These are phyloP conservation scores for Oligia strigilis DNA, from an alignment of 2,888 invertebrate species.

Conservation along the genomic window DNA sequence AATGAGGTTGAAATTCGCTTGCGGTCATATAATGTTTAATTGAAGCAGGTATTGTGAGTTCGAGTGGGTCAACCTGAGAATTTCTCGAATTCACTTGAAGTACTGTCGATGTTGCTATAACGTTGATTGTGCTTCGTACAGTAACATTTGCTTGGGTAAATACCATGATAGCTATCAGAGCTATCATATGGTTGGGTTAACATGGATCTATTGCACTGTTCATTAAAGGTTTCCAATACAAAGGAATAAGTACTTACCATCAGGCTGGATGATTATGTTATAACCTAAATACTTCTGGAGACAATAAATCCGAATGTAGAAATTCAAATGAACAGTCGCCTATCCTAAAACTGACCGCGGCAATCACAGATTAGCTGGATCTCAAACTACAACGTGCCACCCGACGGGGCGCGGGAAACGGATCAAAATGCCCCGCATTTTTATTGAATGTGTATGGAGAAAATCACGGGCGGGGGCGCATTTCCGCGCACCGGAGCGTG, in stretches of 20 bases:
- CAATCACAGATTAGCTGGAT: not conserved
- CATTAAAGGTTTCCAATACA: not conserved
- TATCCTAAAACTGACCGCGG: not conserved
- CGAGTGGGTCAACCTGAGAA: constrained; percentile 29
- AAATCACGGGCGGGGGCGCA: not conserved
- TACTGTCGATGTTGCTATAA: not conserved
- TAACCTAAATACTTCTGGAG: not conserved
- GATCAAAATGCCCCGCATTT: too few species aligned
- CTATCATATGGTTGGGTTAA: too few species aligned
- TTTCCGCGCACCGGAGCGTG: not conserved
- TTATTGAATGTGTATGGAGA: not conserved
- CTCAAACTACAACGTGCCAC: not conserved
- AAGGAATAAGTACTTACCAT: not conserved
- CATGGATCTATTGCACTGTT: not conserved
- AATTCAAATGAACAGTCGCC: not conserved
- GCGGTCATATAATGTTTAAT: constrained; percentile 18
- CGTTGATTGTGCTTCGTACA: not conserved
- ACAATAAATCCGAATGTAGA: not conserved
- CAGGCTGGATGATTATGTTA: not conserved
- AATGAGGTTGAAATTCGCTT: constrained; percentile 9
- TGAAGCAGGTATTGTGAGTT: constrained; percentile 48
- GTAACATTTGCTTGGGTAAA: not conserved
- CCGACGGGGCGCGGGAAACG: not conserved
- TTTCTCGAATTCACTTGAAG: constrained; percentile 27
- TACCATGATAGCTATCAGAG: too few species aligned